phyloP scores from a whole-genome alignment of 1,140 invertebrate species.

The Parapsyche elsis region DNA sequence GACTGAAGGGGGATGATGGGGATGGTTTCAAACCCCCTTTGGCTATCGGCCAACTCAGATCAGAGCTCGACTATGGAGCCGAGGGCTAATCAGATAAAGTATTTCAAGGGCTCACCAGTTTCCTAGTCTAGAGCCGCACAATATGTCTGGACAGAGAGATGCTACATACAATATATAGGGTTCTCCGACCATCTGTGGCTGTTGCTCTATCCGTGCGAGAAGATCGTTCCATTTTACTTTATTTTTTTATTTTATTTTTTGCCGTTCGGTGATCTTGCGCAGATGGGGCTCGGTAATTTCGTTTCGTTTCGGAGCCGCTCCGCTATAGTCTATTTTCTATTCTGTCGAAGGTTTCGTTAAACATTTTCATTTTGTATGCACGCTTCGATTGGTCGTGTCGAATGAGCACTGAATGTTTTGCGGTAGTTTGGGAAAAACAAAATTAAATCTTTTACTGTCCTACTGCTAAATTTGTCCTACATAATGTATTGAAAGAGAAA shows the following conservation, averaged over 20 bases:
- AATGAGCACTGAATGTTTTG: too few relatives aligned
- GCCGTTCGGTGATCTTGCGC: background rate
- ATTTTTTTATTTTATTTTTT: conserved; percentile 19
- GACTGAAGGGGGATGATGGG: background rate
- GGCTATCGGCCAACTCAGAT: background rate
- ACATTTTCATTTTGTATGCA: too few relatives aligned
- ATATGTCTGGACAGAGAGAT: background rate
- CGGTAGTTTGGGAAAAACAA: too few relatives aligned
- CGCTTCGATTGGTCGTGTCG: too few relatives aligned
- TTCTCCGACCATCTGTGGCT: conserved; percentile 30
- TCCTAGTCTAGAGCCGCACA: background rate
- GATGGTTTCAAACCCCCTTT: background rate
- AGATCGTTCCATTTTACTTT: background rate
- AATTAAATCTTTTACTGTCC: too few relatives aligned
- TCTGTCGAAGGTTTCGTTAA: too few relatives aligned
- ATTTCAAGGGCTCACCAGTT: conserved; percentile 2
- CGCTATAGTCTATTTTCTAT: too few relatives aligned
- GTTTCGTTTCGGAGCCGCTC: background rate
- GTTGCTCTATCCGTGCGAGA: too few relatives aligned
- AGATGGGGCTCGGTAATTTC: conserved; percentile 23
- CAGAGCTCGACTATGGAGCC: background rate
- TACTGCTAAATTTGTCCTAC: too few relatives aligned
- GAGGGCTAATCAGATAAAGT: conserved; percentile 39
- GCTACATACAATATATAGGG: too few relatives aligned
- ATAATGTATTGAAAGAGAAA: too few relatives aligned